Evolutionary conservation across 2,797 vertebrate genomes (phyloP).

Genomic region (Rhincodon typus): DNA sequence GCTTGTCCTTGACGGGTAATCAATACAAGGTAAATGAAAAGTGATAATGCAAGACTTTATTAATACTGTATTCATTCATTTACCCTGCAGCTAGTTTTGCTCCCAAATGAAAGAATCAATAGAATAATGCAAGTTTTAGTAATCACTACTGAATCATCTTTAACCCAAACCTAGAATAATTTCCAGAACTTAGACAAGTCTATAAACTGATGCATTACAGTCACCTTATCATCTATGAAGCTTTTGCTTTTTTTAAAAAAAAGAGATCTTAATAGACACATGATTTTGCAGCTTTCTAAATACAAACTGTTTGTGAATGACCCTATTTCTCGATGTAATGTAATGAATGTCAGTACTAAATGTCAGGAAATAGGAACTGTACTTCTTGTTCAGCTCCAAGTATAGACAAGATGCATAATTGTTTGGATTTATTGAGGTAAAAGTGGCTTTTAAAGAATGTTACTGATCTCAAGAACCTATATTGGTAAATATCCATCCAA

Average conservation of each 20-base stretch:
- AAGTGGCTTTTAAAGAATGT: neutral
- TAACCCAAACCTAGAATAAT: neutral
- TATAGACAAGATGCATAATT: neutral
- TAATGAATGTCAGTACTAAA: neutral
- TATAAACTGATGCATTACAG: neutral
- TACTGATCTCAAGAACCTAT: neutral
- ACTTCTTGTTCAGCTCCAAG: neutral
- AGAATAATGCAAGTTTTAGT: neutral
- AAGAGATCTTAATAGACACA: neutral
- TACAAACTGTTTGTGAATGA: neutral
- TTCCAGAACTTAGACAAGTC: conserved; percentile 13
- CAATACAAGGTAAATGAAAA: conserved; percentile 45
- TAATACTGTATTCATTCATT: conserved; percentile 36
- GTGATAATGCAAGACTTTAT: conserved; percentile 38
- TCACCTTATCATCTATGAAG: neutral
- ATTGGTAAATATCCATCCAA: neutral
- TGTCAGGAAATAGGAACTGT: neutral
- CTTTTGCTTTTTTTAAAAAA: neutral
- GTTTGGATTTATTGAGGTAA: neutral
- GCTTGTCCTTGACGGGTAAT: conserved; percentile 45
- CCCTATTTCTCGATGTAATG: no score
- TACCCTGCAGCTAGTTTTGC: neutral
- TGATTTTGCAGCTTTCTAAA: neutral
- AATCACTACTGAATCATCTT: conserved; percentile 22
- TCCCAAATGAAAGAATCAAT: conserved; percentile 22